Evolutionary conservation across 2,797 vertebrate genomes (phyloP), one percentile per base, ranked within the genome.

Genomic region (Gadopsis marmoratus): DNA sequence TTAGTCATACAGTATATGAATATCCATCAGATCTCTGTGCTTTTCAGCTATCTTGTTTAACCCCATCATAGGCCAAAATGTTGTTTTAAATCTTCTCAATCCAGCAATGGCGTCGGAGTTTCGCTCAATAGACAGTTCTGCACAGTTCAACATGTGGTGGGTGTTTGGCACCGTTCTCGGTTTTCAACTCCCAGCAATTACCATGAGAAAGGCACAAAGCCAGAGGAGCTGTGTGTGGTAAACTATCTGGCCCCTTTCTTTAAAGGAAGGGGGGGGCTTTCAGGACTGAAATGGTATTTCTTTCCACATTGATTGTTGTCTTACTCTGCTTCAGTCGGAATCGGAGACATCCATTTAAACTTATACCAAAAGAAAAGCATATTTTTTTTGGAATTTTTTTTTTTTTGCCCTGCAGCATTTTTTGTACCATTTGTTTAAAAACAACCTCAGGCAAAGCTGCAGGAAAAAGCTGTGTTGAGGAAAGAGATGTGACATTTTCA

Each of bases 161-260:
- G 71, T 82, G 82, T 89, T 83, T 91, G 86, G 88, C 76, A 37
- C 58, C 13, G 47, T 50, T 2, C 74, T 79, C 62, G 65, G 75
- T 70, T 81, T 81, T 85, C 73, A 62, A 81, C 75, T 78, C 67
- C 55, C 56, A 53, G 53, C 64, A 74, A 92, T 91, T 92, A 91
- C 71, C 87, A 93, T 92, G 85, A 92, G 81, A 93, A 91, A 91
- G 79, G 81, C 78, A 81, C 37, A 58, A 66, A 86, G 78, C 86
- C 79, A 79, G 80, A 80, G 56, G 62, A 84, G 64, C 74, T 84
- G 76, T 81, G 84, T 89, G 81, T 82, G 83, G 65, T 79, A 73
- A 84, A 83, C 83, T 86, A 71, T 81, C 76, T 51, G 77, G 55
- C 54, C 68, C 56, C 37, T 67, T 79, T 79, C 69, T 79, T 71